These are phyloP conservation scores for Bradynema listronoti DNA, from an alignment of 1,140 invertebrate genomes.

Conservation along the genomic window DNA sequence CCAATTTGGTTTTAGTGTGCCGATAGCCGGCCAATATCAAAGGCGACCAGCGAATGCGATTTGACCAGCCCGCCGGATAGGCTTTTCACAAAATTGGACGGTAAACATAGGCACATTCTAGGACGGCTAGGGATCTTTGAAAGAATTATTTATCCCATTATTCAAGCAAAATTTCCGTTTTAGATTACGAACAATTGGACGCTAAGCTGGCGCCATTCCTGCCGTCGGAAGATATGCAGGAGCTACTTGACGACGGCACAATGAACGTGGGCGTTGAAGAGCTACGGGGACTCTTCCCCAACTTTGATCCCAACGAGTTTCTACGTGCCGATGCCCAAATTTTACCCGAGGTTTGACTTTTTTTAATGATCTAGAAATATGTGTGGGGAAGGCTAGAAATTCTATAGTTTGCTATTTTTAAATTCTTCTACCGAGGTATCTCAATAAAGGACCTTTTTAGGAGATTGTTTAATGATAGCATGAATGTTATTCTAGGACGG, in stretches of 20 bases:
- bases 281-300: slow-evolving; percentile 29
- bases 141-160: background rate
- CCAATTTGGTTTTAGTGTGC: background rate
- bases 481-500: no score
- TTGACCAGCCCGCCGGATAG: background rate
- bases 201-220: slow-evolving; percentile 31
- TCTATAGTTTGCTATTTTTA: no score
- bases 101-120: slow-evolving; percentile 4
- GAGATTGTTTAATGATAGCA: no score
- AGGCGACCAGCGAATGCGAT: background rate
- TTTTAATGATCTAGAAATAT: no score
- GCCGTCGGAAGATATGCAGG: slow-evolving; percentile 24
- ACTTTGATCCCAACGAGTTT: slow-evolving; percentile 28
- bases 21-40: slow-evolving; percentile 13
- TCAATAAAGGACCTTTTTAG: no score
- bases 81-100: background rate
- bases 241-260: slow-evolving; percentile 14
- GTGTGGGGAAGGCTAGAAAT: no score
- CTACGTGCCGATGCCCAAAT: slow-evolving; percentile 15
- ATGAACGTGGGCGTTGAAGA: slow-evolving; percentile 11
- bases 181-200: slow-evolving; percentile 19
- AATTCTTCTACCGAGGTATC: no score
- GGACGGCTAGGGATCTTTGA: background rate
- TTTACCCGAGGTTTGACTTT: no score
- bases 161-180: slow-evolving; percentile 7